These are phyloP conservation scores for Rhogogaster chlorosoma DNA, from an alignment of 2,888 invertebrate species.

Conservation along the genomic window DNA sequence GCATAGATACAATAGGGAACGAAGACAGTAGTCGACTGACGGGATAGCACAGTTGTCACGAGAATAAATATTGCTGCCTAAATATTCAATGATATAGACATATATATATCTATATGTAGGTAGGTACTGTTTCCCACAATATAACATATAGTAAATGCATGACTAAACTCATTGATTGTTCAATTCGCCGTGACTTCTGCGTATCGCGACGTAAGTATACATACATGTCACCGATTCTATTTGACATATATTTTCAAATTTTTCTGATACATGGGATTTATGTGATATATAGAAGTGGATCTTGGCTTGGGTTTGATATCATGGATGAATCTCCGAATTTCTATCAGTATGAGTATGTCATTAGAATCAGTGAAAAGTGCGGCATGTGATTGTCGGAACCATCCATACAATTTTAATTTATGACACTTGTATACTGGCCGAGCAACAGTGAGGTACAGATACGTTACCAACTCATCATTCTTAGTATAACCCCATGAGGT, in stretches of 20 bases:
- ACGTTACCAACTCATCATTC: not conserved
- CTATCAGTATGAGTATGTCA: not conserved
- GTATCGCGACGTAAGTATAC: not conserved
- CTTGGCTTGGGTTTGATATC: not conserved
- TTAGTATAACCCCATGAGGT: not conserved
- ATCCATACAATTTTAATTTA: constrained; percentile 55
- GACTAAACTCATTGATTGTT: not conserved
- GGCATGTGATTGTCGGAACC: constrained; percentile 59
- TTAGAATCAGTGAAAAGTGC: constrained; percentile 37
- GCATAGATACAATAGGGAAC: constrained; percentile 56
- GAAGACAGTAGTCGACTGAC: constrained; percentile 54
- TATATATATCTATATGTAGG: no score
- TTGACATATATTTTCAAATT: not conserved
- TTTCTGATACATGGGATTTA: no score
- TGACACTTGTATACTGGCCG: not conserved
- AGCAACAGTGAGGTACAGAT: not conserved
- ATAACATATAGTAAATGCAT: not conserved
- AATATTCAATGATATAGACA: constrained; percentile 8
- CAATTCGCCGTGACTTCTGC: constrained; percentile 10
- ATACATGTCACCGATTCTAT: constrained; percentile 23
- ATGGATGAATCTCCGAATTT: not conserved
- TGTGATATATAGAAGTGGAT: not conserved
- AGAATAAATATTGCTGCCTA: not conserved
- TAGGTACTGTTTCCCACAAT: not conserved
- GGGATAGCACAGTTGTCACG: constrained; percentile 25